These are phyloP conservation scores for Porites evermanni DNA, from an alignment of 92 coral and sea anemone genomes.

Conservation along the genomic window DNA sequence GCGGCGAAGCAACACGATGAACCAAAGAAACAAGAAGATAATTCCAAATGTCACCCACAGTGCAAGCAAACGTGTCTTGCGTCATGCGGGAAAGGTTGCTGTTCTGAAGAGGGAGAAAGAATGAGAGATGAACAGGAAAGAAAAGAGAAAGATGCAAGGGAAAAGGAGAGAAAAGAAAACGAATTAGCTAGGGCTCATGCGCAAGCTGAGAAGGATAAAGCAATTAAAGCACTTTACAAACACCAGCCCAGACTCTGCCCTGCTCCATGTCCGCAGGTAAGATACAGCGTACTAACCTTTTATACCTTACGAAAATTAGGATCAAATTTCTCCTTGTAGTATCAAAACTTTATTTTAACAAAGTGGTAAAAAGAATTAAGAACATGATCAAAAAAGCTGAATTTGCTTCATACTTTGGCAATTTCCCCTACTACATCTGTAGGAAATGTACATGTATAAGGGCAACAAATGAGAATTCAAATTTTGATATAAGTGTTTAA, in stretches of 20 bases:
- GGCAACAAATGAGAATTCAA: too few relatives aligned
- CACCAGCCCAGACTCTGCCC: slow-evolving; percentile 74
- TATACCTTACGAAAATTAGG: too few relatives aligned
- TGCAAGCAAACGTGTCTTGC: slow-evolving; percentile 59
- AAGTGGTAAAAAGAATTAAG: too few relatives aligned
- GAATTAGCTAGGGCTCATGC: slow-evolving; percentile 10
- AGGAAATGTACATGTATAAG: too few relatives aligned
- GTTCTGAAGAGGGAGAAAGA: slow-evolving; percentile 61
- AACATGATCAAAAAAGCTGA: too few relatives aligned
- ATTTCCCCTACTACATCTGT: too few relatives aligned
- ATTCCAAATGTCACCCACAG: slow-evolving; percentile 42
- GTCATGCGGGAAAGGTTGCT: slow-evolving; percentile 80
- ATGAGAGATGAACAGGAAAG: slow-evolving; percentile 41
- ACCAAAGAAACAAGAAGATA: slow-evolving; percentile 30
- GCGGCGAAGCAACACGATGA: slow-evolving; percentile 38
- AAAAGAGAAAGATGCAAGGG: slow-evolving; percentile 37
- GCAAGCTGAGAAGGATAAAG: slow-evolving; percentile 11
- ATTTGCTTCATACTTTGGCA: too few relatives aligned
- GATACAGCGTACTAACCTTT: not conserved
- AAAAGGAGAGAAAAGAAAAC: slow-evolving; percentile 20
- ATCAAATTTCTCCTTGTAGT: too few relatives aligned
- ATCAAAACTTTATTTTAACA: too few relatives aligned
- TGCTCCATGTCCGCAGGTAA: slow-evolving; percentile 78
- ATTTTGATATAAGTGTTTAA: too few relatives aligned
- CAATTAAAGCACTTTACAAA: slow-evolving; percentile 44